These are phyloP conservation scores for Apotomis turbidana DNA, from an alignment of 2,888 invertebrate genomes.

Conservation along the genomic window DNA sequence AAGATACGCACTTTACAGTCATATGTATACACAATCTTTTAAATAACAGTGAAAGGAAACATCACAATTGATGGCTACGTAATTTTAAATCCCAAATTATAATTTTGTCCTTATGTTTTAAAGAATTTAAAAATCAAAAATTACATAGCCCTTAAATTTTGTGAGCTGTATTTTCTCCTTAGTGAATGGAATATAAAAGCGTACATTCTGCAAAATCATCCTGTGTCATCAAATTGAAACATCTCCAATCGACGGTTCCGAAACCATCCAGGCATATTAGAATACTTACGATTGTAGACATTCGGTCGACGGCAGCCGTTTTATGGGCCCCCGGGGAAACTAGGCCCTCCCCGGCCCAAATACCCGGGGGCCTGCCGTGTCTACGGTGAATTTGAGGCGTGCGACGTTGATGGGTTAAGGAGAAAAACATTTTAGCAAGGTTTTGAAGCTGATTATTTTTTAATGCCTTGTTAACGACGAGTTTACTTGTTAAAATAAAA, in stretches of 20 bases:
- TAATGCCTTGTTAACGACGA: too few species aligned
- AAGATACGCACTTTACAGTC: too few species aligned
- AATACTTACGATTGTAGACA: conserved; percentile 25
- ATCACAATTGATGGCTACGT: too few species aligned
- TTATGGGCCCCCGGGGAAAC: conserved; percentile 32
- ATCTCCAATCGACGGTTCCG: not conserved
- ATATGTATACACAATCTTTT: too few species aligned
- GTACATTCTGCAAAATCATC: not conserved
- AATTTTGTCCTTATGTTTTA: too few species aligned
- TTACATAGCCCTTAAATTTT: too few species aligned
- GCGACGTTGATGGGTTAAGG: not conserved
- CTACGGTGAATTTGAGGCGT: conserved; percentile 33
- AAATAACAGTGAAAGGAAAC: too few species aligned
- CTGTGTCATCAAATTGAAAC: not conserved
- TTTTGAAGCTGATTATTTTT: not conserved
- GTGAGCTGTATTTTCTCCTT: too few species aligned
- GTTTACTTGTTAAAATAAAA: too few species aligned
- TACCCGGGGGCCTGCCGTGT: conserved; percentile 25
- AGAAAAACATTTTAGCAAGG: not conserved
- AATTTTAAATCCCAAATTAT: too few species aligned
- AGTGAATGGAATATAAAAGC: too few species aligned
- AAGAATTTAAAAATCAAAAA: too few species aligned
- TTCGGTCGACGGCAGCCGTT: conserved; percentile 7
- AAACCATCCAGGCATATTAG: conserved; percentile 21
- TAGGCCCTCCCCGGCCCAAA: conserved; percentile 12